Base-by-base conservation (phyloP, 2,797 vertebrate genomes). In the Pangasius krempfi region DNA sequence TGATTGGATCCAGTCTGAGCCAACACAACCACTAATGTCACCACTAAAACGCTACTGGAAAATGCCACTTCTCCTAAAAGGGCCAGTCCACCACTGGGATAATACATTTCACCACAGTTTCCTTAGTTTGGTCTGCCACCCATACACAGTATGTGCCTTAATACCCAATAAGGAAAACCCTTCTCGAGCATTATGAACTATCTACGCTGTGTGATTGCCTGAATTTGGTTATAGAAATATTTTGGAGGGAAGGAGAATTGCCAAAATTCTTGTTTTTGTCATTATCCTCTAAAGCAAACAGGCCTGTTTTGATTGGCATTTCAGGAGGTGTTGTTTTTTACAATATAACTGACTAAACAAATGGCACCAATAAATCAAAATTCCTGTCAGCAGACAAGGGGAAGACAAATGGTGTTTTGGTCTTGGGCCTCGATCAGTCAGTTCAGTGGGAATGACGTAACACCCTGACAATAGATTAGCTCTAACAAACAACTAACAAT, bases 341-440 rank as follows among this genome's bases (percentile, higher is more conserved):
- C 85, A 81, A 70, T 40, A 87, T 88, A 88, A 73, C 83, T 81
- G 88, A 86, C 87, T 87, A 86, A 90, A 91, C 90, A 92, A 90
- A 54, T 75, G 66, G 78, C 73, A 50, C 44, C 75, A 76, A 62
- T 92, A 62, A 90, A 92, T 91, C 86, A 90, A 86, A 88, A 50
- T 66, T 62, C 50, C 81, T 90, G 79, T 89, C 84, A 90, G 72
- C 60, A 62, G 60, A 87, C 70, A 84, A 86, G 33, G 64, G 75
- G 85, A 88, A 68, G 84, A 87, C 85, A 90, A 87, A 88, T 85
- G 86, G 86, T 44, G 56, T 73, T 68, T 18, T n/a, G 83, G 56
- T 92, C 78, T 91, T 81, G 72, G 91, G 89, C 90, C 88, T 91
- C 84, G 87, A 89, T 93, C 87, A 92, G 62, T 60, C 30, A 10